phyloP scores from a whole-genome alignment of 2,113 vertebrate genomes.

The Tilapia sparmanii region DNA sequence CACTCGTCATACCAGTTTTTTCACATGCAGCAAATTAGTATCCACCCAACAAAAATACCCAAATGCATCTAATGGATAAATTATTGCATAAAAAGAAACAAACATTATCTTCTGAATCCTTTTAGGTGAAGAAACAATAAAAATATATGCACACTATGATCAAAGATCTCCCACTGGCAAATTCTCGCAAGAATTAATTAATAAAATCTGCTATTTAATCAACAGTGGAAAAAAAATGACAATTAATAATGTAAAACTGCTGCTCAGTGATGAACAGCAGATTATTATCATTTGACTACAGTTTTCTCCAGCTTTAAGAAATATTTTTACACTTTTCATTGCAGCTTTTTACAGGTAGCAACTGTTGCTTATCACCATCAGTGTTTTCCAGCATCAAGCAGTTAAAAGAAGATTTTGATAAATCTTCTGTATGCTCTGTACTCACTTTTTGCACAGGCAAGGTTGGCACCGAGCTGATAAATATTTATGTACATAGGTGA shows the following conservation, averaged over 20 bases:
- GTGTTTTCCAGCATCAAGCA: neutral
- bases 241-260: neutral
- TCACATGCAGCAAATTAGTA: neutral
- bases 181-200: rapidly evolving
- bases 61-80: neutral
- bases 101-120: neutral
- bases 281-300: neutral
- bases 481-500: neutral
- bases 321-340: neutral
- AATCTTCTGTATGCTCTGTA: neutral
- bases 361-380: neutral
- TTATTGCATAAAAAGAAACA: neutral
- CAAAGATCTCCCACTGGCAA: neutral
- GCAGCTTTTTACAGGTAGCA: neutral
- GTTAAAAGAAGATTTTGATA: rapidly evolving
- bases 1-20: neutral
- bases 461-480: neutral
- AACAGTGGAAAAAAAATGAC: rapidly evolving
- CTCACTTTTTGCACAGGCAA: neutral
- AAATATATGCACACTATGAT: neutral
- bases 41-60: neutral
- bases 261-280: neutral
- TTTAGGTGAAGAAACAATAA: neutral
- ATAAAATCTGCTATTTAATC: neutral
- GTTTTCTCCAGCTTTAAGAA: neutral